Percentiles rank a stretch among this genome's conserved stretches.
These are phyloP conservation scores for Caenorhabditis panamensis DNA, from an alignment of 2,888 invertebrate species.

Conservation along the genomic window DNA sequence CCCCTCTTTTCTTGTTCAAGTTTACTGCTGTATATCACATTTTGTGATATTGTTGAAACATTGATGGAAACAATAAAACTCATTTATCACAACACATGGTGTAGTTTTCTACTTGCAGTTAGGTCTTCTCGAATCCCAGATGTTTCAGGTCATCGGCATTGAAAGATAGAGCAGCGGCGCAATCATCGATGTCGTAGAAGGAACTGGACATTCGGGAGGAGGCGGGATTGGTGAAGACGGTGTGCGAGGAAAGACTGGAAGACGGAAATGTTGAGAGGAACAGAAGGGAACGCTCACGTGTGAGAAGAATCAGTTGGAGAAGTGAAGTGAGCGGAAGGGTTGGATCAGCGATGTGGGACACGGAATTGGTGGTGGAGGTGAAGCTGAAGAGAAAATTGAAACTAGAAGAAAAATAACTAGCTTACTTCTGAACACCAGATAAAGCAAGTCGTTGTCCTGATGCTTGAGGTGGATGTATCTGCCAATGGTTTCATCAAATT, in stretches of 20 bases:
- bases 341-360: constrained; percentile 16
- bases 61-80: too few species aligned
- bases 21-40: too few species aligned
- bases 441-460: constrained; percentile 24
- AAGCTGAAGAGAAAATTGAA: background rate
- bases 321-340: constrained; percentile 2
- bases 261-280: background rate
- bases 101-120: background rate
- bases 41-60: too few species aligned
- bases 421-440: constrained; percentile 33
- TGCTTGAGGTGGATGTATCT: constrained; percentile 34
- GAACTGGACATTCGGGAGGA: background rate
- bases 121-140: constrained; percentile 22
- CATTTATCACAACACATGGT: too few species aligned
- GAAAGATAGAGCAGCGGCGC: constrained; percentile 34
- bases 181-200: constrained; percentile 31
- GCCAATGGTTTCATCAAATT: too few species aligned
- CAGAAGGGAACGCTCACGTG: background rate
- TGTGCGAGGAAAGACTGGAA: constrained; percentile 16
- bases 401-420: background rate
- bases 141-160: constrained; percentile 28
- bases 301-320: background rate
- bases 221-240: background rate
- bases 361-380: background rate
- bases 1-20: too few species aligned